These are phyloP conservation scores for Cyphomyrus discorhynchus DNA, from an alignment of 2,113 vertebrate genomes.

Conservation along the genomic window DNA sequence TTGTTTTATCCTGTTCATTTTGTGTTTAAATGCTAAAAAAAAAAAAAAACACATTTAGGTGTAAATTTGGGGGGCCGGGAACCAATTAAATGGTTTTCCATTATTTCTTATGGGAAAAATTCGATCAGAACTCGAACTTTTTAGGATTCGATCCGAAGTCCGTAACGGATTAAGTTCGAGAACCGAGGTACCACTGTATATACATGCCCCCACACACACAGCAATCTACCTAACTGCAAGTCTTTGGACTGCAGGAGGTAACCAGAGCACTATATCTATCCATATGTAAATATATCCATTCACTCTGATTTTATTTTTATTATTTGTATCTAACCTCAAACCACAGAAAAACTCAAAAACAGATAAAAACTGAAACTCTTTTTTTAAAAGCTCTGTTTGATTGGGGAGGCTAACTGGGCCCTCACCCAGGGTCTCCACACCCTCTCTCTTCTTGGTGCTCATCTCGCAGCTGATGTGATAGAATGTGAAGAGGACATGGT, in stretches of 20 bases:
- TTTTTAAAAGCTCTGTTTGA: not conserved
- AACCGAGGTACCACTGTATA: not conserved
- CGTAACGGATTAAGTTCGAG: too few species aligned
- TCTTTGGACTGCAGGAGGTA: not conserved
- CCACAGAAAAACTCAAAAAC: not conserved
- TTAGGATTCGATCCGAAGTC: too few species aligned
- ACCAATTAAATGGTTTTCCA: too few species aligned
- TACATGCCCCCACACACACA: not conserved
- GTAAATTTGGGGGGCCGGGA: too few species aligned
- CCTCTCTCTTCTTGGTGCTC: constrained; percentile 85
- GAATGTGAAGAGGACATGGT: constrained; percentile 94
- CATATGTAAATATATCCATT: not conserved
- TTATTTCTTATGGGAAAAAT: too few species aligned
- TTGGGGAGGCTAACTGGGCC: not conserved
- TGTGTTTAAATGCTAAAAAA: too few species aligned
- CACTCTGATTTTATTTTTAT: not conserved
- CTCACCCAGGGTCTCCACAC: constrained; percentile 81
- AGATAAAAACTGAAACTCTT: not conserved
- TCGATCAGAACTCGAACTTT: too few species aligned
- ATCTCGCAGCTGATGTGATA: constrained; percentile 96
- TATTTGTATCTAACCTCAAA: not conserved
- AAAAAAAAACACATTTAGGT: too few species aligned
- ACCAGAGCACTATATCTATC: not conserved
- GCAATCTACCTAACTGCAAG: not conserved
- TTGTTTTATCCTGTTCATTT: too few species aligned